A percentile compares a stretch with the other conserved stretches of the same genome.
phyloP scores from a whole-genome alignment of 2,888 invertebrate genomes.

The Beris morrisii region DNA sequence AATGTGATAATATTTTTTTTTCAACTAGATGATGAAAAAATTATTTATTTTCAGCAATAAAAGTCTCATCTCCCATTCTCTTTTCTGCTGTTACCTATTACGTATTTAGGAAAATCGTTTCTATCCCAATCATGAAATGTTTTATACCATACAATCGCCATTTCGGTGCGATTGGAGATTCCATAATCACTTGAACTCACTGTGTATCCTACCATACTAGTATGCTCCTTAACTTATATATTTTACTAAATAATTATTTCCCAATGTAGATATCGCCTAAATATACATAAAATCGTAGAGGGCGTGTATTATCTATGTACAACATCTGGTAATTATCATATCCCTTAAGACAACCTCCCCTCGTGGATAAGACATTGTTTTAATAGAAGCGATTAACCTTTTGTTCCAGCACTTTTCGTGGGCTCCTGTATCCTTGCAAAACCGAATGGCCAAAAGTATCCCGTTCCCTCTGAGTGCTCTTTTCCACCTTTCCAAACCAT shows the following conservation, averaged over 20 bases:
- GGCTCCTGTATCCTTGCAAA: not conserved
- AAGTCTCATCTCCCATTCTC: no score
- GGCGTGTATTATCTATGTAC: constrained; percentile 5
- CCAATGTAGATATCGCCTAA: constrained; percentile 2
- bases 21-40: no score
- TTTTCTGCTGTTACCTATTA: no score
- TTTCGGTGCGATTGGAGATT: not conserved
- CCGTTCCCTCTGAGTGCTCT: not conserved
- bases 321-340: constrained; percentile 20
- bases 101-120: no score
- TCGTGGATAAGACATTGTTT: constrained; percentile 14
- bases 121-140: no score
- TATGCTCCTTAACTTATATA: constrained; percentile 8
- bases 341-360: constrained; percentile 5
- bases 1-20: no score
- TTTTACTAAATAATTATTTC: constrained; percentile 15
- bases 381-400: constrained; percentile 20
- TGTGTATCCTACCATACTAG: not conserved
- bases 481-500: no score
- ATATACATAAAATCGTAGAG: constrained; percentile 1
- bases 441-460: not conserved
- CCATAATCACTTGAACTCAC: constrained; percentile 1
- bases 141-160: no score
- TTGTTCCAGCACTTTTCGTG: constrained; percentile 15
- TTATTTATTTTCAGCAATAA: no score